Percentiles rank a stretch among this genome's conserved stretches.
phyloP scores from a whole-genome alignment of 2,888 invertebrate species.

The Notodonta dromedarius region DNA sequence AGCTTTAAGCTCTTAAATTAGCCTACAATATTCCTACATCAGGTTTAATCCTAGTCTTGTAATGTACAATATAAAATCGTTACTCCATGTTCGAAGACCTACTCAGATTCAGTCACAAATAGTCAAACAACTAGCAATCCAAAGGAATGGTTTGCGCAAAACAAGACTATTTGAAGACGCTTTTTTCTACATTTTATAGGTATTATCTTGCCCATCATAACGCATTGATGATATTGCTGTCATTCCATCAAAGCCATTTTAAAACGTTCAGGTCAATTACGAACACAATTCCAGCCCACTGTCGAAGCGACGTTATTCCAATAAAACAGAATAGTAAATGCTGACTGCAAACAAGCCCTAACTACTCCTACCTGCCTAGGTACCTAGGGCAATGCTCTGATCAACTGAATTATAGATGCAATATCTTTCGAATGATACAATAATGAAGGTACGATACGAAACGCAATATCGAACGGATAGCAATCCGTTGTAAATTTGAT shows the following conservation, averaged over 20 bases:
- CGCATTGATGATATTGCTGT: not conserved
- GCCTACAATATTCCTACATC: conserved; percentile 28
- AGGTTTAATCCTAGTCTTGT: conserved; percentile 20
- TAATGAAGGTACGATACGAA: conserved; percentile 41
- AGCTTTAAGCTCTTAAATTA: conserved; percentile 53
- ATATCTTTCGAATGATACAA: conserved; percentile 42
- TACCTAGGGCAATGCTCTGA: conserved; percentile 41
- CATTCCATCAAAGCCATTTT: conserved; percentile 1
- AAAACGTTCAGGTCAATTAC: conserved; percentile 27
- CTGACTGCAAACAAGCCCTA: conserved; percentile 36
- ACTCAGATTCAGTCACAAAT: not conserved
- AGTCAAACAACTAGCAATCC: not conserved
- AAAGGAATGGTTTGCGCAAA: not conserved
- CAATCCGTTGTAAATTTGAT: conserved; percentile 66
- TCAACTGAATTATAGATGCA: conserved; percentile 43
- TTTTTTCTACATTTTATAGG: not conserved
- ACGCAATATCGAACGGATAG: conserved; percentile 53
- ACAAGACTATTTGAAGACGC: not conserved
- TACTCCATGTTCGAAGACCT: conserved; percentile 12
- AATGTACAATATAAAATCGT: conserved; percentile 2
- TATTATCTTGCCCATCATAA: not conserved
- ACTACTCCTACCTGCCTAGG: conserved; percentile 16
- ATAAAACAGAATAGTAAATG: conserved; percentile 39
- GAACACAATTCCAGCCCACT: conserved; percentile 29
- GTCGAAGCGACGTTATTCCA: conserved; percentile 26